phyloP scores from a whole-genome alignment of 2,113 vertebrate species.

The Protomyctophum bolini region DNA sequence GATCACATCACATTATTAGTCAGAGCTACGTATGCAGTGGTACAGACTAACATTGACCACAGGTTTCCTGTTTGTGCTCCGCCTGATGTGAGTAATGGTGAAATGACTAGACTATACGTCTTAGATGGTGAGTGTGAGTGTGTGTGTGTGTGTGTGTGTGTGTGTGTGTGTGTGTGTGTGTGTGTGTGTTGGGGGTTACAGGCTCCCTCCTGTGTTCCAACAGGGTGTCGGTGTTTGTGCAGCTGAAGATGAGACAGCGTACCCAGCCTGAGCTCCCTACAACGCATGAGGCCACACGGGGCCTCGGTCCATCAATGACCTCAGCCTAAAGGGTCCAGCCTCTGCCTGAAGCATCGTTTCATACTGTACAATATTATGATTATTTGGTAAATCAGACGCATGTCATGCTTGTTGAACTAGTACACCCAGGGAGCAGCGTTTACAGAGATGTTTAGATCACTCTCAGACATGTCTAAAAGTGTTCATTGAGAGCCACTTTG shows the following conservation, averaged over 20 bases:
- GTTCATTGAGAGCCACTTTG: too few species aligned
- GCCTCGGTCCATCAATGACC: slow-evolving; percentile 33
- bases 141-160: slow-evolving; percentile 18
- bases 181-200: slow-evolving; percentile 1
- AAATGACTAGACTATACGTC: slow-evolving; percentile 34
- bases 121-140: background rate
- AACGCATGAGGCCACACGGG: slow-evolving; percentile 41
- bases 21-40: slow-evolving; percentile 14
- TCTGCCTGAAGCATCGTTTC: slow-evolving; percentile 47
- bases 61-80: slow-evolving; percentile 49
- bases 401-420: slow-evolving; percentile 18
- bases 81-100: slow-evolving; percentile 35
- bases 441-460: too few species aligned
- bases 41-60: slow-evolving; percentile 41
- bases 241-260: slow-evolving; percentile 63
- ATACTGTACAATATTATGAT: slow-evolving; percentile 12
- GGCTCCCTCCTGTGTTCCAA: slow-evolving; percentile 21
- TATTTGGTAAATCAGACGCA: slow-evolving; percentile 21
- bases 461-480: too few species aligned
- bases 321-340: slow-evolving; percentile 52
- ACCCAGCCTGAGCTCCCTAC: slow-evolving; percentile 44
- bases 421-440: background rate
- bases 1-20: background rate
- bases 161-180: slow-evolving; percentile 18
- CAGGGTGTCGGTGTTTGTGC: slow-evolving; percentile 60